Evolutionary conservation across 92 coral and sea anemone species (phyloP).

Genomic region (Porites lobata): DNA sequence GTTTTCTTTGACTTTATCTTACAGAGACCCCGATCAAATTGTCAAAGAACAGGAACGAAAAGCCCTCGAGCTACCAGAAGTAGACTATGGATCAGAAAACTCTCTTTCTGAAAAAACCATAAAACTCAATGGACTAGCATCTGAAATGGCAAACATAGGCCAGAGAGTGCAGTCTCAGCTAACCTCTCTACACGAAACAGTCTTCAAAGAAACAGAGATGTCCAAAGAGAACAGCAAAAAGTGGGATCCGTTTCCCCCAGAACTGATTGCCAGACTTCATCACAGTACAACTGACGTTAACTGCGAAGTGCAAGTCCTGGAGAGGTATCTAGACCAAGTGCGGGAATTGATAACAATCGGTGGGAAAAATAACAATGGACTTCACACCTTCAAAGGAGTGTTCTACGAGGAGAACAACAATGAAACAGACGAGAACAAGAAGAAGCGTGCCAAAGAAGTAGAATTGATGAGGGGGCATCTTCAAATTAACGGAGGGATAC

Average conservation of each 20-base stretch:
- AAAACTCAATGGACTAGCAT: slow-evolving; percentile 22
- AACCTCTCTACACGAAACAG: slow-evolving; percentile 57
- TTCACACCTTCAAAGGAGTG: slow-evolving; percentile 3
- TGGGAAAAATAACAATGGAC: slow-evolving; percentile 42
- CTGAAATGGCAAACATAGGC: slow-evolving; percentile 65
- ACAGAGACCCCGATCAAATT: neutral
- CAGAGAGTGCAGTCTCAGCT: slow-evolving; percentile 40
- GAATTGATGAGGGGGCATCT: slow-evolving; percentile 59
- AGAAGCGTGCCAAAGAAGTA: slow-evolving; percentile 66
- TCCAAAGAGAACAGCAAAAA: slow-evolving; percentile 30
- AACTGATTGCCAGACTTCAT: slow-evolving; percentile 72
- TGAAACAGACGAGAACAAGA: slow-evolving; percentile 49
- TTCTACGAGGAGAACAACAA: slow-evolving; percentile 24
- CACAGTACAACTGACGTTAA: slow-evolving; percentile 76
- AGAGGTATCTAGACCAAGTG: slow-evolving; percentile 79
- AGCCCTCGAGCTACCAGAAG: neutral
- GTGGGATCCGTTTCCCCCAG: slow-evolving; percentile 40
- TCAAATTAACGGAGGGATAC: slow-evolving; percentile 48
- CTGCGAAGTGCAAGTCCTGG: slow-evolving; percentile 79
- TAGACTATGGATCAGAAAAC: slow-evolving; percentile 10
- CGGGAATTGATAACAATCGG: slow-evolving; percentile 57
- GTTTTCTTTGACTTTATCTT: neutral
- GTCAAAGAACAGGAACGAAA: slow-evolving; percentile 9
- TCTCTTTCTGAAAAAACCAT: neutral
- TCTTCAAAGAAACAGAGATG: slow-evolving; percentile 39